Percentiles rank a stretch among this genome's conserved stretches.
Evolutionary conservation across 2,888 invertebrate species (phyloP).

Genomic region (Thera britannica): DNA sequence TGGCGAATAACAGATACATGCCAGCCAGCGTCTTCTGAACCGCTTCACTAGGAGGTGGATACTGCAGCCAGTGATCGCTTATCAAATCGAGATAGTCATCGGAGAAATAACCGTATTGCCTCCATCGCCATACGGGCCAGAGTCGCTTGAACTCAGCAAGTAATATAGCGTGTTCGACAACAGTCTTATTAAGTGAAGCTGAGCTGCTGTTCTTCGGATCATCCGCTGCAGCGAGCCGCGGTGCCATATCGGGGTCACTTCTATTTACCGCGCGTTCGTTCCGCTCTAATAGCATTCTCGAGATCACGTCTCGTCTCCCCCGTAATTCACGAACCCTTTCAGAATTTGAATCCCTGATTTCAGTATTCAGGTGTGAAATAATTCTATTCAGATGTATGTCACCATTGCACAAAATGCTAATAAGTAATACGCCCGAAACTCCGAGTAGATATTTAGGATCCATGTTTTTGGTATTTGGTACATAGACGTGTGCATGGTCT

Average conservation of each 20-base stretch:
- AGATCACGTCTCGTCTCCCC: conserved; percentile 39
- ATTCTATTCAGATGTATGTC: conserved; percentile 22
- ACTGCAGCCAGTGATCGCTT: conserved; percentile 90
- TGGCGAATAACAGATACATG: conserved; percentile 86
- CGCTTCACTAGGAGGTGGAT: conserved; percentile 85
- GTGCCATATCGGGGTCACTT: conserved; percentile 43
- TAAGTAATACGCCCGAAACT: conserved; percentile 49
- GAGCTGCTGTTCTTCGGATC: conserved; percentile 50
- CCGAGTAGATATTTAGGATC: conserved; percentile 40
- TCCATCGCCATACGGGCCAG: conserved; percentile 82
- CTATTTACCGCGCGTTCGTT: conserved; percentile 45
- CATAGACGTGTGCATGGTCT: conserved; percentile 62
- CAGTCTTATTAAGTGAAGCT: conserved; percentile 49
- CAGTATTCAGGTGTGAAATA: conserved; percentile 32
- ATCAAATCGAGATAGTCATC: conserved; percentile 85
- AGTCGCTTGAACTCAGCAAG: conserved; percentile 64
- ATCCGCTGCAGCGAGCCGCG: conserved; percentile 44
- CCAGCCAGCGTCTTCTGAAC: conserved; percentile 86
- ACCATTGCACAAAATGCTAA: conserved; percentile 53
- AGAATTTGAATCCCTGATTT: conserved; percentile 32
- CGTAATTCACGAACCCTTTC: conserved; percentile 42
- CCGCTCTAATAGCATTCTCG: conserved; percentile 45
- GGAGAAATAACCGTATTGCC: conserved; percentile 80
- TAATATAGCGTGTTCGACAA: conserved; percentile 56
- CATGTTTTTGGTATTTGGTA: conserved; percentile 35